Evolutionary conservation across 2,113 vertebrate genomes (phyloP).

Genomic region (Apteryx owenii): DNA sequence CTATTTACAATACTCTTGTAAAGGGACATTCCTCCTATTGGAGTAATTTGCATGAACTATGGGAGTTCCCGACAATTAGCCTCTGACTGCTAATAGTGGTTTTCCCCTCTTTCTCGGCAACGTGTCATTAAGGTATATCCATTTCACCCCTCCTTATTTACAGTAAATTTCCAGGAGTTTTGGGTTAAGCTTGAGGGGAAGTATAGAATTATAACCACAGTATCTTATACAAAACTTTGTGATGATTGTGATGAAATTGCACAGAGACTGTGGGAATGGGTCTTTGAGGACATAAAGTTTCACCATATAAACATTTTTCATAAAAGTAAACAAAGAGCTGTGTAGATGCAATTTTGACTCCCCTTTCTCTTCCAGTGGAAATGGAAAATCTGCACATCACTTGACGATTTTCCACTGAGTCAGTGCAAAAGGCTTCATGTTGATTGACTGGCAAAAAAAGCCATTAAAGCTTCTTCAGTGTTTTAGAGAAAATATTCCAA

Average conservation of each 20-base stretch:
- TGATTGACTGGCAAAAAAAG: not conserved
- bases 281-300: no score
- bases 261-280: no score
- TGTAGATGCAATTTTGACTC: not conserved
- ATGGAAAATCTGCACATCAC: not conserved
- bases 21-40: not conserved
- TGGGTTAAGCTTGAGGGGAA: not conserved
- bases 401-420: not conserved
- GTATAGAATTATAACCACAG: not conserved
- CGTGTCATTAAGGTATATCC: not conserved
- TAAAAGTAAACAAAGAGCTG: not conserved
- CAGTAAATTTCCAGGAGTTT: not conserved
- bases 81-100: not conserved
- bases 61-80: not conserved
- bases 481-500: fast-evolving
- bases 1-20: not conserved
- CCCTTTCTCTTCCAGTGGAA: not conserved
- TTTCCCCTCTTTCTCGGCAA: constrained; percentile 30
- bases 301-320: no score
- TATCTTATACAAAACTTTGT: not conserved
- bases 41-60: not conserved
- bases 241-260: no score
- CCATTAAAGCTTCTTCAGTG: not conserved
- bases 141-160: not conserved
- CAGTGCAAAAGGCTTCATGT: not conserved